Percentiles rank a stretch among this genome's conserved stretches.
phyloP scores from a whole-genome alignment of 2,113 vertebrate genomes.

The Manacus vitellinus region DNA sequence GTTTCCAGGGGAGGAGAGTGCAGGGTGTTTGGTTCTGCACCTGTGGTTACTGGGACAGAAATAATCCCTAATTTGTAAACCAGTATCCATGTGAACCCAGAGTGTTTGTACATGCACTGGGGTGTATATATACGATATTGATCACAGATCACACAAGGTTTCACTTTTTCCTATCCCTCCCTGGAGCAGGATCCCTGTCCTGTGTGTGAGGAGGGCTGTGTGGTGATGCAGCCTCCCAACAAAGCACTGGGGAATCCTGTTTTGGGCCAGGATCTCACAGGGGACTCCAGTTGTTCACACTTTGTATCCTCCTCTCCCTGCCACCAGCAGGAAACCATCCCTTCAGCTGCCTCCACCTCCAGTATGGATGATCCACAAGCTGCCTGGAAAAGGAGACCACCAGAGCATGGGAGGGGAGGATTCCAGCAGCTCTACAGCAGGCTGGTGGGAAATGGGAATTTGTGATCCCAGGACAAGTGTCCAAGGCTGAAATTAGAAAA shows the following conservation, averaged over 20 bases:
- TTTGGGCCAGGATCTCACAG: background rate
- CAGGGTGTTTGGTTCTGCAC: background rate
- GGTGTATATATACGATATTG: background rate
- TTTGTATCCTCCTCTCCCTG: background rate
- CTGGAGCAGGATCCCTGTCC: background rate
- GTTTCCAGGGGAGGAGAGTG: background rate
- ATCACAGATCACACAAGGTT: background rate
- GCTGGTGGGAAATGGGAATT: background rate
- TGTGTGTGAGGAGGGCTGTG: background rate
- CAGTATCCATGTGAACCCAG: background rate
- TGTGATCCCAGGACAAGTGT: background rate
- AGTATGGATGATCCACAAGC: fast-evolving
- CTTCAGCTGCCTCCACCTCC: background rate
- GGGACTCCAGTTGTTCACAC: background rate
- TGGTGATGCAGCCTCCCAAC: background rate
- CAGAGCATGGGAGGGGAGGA: background rate
- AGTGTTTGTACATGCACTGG: too few species aligned
- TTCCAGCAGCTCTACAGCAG: background rate
- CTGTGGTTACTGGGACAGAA: background rate
- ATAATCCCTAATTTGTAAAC: background rate
- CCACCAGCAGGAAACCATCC: fast-evolving
- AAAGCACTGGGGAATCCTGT: fast-evolving
- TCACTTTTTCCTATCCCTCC: background rate
- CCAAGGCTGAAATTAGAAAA: background rate
- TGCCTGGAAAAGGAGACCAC: background rate